Conservation (phyloP, 2,888 invertebrate genomes). For the Reticulitermes lucifugus region DNA sequence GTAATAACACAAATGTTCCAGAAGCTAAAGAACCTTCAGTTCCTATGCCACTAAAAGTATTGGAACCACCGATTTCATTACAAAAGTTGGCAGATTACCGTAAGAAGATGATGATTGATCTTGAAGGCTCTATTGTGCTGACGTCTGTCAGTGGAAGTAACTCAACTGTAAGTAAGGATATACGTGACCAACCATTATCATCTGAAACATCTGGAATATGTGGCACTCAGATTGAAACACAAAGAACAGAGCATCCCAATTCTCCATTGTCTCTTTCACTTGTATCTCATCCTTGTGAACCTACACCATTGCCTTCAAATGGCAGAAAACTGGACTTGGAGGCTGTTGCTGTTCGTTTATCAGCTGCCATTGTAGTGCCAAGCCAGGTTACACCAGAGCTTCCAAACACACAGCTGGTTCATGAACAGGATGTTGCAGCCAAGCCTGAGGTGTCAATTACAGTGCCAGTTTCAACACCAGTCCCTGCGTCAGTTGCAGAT, state of each 20-base stretch:
- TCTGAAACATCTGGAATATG: not conserved
- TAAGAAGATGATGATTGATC: constrained; percentile 39
- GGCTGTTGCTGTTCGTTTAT: constrained; percentile 13
- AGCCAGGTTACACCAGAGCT: not conserved
- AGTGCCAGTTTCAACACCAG: not conserved
- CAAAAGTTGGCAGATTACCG: constrained; percentile 22
- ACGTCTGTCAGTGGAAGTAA: not conserved
- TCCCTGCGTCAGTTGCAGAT: not conserved
- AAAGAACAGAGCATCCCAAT: not conserved
- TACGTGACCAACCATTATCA: not conserved
- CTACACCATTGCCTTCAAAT: not conserved
- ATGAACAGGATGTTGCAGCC: not conserved
- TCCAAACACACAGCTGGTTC: not conserved
- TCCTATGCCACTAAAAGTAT: not conserved
- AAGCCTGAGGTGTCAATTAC: not conserved
- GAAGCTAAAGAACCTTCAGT: not conserved
- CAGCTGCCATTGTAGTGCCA: not conserved
- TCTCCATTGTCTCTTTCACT: constrained; percentile 1
- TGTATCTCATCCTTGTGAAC: not conserved
- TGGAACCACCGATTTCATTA: constrained; percentile 20
- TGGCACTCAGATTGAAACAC: not conserved
- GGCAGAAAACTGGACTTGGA: constrained; percentile 22
- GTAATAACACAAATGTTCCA: not conserved
- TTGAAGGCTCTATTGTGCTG: constrained; percentile 18
- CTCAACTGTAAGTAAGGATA: not conserved